Base-by-base conservation (phyloP, 2,888 invertebrate species). In the Spilarctia lutea region DNA sequence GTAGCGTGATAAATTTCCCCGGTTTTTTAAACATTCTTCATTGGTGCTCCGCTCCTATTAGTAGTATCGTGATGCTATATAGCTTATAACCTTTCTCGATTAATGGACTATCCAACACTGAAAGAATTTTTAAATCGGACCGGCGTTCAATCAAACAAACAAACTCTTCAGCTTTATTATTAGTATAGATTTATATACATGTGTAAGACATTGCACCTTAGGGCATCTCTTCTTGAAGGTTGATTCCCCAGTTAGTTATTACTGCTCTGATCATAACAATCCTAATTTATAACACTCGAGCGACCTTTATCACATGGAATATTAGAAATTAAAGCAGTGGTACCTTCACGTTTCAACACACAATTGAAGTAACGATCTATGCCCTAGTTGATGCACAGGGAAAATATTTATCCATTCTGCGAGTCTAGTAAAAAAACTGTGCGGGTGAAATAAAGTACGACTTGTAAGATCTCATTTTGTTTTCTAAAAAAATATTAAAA, bases 321-420 rank as follows among this genome's bases (percentile, higher is more conserved):
- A 79, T 76, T 75, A 70, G 80, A 79, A 80, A 84, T 85, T 85
- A 81, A 78, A 70, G 74, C 76, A 56, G 13, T 48, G 35, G 73
- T 79, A 79, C 75, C 72, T 69, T 72, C 72, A 65, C 77, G 70
- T 78, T 83, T 75, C 71, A 75, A 65, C 30, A 75, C 68, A 52
- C 77, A 79, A 85, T 84, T 79, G 79, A 76, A 73, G 73, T 77
- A 75, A 80, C 75, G 76, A 67, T 68, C 68, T 75, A 77, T 71
- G 78, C 79, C 80, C 72, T 68, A 75, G 68, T 39, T 56, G 60
- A 75, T 77, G 71, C 76, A 27, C 68, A 77, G 72, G 78, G 74
- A 68, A 75, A 63, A 75, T 66, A 67, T 67, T 65, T 35, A 10
- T 33, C 63, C 65, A 72, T 72, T 71, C 48, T 72, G 73, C 71